These are phyloP conservation scores for Archocentrus centrarchus DNA, from an alignment of 2,113 vertebrate genomes.

Conservation along the genomic window DNA sequence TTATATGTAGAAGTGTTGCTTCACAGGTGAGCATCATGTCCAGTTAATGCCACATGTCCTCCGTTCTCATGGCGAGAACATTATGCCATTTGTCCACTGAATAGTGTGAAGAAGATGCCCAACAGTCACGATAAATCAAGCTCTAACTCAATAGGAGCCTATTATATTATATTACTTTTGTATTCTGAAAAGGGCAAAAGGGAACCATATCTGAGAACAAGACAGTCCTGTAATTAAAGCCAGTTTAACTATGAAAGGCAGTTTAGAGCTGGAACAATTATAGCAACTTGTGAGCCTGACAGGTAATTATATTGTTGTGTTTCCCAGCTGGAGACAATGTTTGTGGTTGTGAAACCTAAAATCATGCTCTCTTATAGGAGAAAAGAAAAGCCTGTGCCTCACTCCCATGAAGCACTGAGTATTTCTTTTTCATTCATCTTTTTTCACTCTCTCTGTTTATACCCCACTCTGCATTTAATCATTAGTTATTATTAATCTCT, in stretches of 20 bases:
- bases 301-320: conserved; percentile 24
- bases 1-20: neutral
- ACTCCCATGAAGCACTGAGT: neutral
- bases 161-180: conserved; percentile 16
- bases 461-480: too few species aligned
- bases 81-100: neutral
- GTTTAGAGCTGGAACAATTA: conserved; percentile 34
- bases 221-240: conserved; percentile 10
- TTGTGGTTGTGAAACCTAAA: conserved; percentile 4
- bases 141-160: neutral
- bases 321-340: neutral
- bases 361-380: neutral
- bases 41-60: neutral
- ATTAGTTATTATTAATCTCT: too few species aligned
- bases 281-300: conserved; percentile 32
- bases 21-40: neutral
- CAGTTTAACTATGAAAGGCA: conserved; percentile 13
- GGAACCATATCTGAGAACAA: conserved; percentile 19
- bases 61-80: neutral
- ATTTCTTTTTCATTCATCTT: too few species aligned
- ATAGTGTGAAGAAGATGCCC: conserved; percentile 9
- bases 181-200: conserved; percentile 46
- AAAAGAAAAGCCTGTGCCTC: neutral
- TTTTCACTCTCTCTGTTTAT: too few species aligned
- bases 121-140: conserved; percentile 20